Percentiles rank a stretch among this genome's conserved stretches.
Evolutionary conservation across 1,140 invertebrate genomes (phyloP).

Genomic region (Meloidogyne exigua): DNA sequence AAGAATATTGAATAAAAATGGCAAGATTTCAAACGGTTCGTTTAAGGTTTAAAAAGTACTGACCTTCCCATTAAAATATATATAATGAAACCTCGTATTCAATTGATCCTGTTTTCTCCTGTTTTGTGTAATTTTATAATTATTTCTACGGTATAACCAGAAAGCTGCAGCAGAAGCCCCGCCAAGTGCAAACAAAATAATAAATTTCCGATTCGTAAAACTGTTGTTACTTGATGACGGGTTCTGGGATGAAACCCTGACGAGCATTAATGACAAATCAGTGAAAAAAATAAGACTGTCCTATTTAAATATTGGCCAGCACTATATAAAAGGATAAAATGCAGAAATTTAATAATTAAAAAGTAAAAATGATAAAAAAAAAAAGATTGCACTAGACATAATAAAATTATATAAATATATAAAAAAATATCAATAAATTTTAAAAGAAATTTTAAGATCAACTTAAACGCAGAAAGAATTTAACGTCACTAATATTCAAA

Average conservation of each 20-base stretch:
- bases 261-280: neutral
- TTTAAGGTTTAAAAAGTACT: neutral
- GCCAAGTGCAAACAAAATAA: slow-evolving; percentile 21
- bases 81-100: neutral
- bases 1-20: too few species aligned
- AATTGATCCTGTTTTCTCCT: neutral
- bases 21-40: too few species aligned
- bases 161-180: slow-evolving; percentile 21
- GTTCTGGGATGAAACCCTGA: neutral
- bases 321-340: neutral
- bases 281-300: neutral
- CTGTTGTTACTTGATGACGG: neutral
- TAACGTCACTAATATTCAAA: too few species aligned
- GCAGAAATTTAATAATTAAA: neutral
- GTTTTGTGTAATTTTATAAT: neutral
- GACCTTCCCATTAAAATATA: neutral
- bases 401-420: neutral
- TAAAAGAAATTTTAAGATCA: too few species aligned
- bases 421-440: neutral
- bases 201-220: slow-evolving; percentile 3
- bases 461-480: too few species aligned
- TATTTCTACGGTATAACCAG: slow-evolving; percentile 16
- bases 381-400: neutral
- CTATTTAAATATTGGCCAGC: neutral
- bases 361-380: neutral